Conservation (phyloP, 2,797 vertebrate species). For the Hydrophis major region DNA sequence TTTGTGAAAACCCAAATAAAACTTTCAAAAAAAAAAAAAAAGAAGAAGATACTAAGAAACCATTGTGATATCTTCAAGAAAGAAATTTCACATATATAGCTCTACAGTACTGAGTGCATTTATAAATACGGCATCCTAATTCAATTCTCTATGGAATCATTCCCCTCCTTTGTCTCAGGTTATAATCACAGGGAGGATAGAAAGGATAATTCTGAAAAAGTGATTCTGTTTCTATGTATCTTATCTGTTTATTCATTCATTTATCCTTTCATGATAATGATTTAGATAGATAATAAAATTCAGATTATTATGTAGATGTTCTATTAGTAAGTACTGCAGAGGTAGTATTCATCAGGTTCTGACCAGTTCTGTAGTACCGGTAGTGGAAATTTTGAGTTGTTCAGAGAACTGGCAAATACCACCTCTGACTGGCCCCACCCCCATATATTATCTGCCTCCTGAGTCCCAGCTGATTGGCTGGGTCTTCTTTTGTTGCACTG, state of each 20-base stretch:
- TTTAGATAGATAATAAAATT: constrained; percentile 5
- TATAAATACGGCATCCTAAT: background rate
- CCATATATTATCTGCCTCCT: too few species aligned
- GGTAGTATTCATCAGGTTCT: too few species aligned
- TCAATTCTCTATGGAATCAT: background rate
- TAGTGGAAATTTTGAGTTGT: too few species aligned
- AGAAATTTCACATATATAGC: background rate
- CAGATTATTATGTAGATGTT: constrained; percentile 3
- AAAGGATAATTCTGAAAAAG: background rate
- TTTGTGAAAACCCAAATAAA: too few species aligned
- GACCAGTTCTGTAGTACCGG: too few species aligned
- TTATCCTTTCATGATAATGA: background rate
- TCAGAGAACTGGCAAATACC: too few species aligned
- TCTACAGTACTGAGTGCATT: background rate
- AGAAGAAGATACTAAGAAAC: background rate
- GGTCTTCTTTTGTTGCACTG: too few species aligned
- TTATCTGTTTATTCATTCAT: background rate
- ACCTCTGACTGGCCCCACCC: too few species aligned
- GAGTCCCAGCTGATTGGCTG: too few species aligned
- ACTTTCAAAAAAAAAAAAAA: too few species aligned
- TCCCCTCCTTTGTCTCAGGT: background rate
- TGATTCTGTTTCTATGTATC: background rate
- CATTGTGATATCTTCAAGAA: background rate
- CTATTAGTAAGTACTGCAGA: constrained; percentile 37
- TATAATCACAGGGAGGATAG: background rate